These are phyloP conservation scores for Oreotrochilus melanogaster DNA, from an alignment of 2,113 vertebrate species.

Conservation along the genomic window DNA sequence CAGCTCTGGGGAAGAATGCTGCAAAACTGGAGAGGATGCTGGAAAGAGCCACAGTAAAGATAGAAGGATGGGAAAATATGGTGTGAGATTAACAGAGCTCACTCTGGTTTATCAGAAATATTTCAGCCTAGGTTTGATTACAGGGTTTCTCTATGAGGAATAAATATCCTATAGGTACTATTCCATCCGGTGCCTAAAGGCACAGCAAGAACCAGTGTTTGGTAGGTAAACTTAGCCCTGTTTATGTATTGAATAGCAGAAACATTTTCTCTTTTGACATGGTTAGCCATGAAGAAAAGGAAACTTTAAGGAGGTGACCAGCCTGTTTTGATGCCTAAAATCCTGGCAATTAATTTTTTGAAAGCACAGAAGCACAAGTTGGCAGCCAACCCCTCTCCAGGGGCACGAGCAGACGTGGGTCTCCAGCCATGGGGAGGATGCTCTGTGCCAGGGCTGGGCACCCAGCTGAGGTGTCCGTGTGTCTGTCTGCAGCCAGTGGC, in stretches of 20 bases:
- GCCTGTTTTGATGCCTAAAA: not conserved
- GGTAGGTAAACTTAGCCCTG: not conserved
- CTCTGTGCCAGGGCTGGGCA: fast-evolving
- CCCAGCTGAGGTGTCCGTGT: fast-evolving
- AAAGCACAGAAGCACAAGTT: not conserved
- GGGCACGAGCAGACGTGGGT: fast-evolving
- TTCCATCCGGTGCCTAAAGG: not conserved
- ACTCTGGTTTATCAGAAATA: not conserved
- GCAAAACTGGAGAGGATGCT: not conserved
- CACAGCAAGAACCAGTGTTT: not conserved
- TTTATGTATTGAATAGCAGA: not conserved
- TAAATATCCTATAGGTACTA: not conserved
- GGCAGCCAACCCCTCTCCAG: not conserved
- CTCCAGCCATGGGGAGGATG: fast-evolving
- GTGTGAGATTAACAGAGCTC: not conserved
- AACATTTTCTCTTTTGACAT: not conserved
- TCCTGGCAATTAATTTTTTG: not conserved
- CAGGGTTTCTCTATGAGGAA: not conserved
- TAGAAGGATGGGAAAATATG: not conserved
- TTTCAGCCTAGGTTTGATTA: not conserved
- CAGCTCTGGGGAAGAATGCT: not conserved
- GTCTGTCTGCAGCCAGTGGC: fast-evolving
- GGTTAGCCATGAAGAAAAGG: not conserved
- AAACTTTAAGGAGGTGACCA: not conserved
- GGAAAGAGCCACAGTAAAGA: not conserved